Base-by-base conservation (phyloP, 2,888 invertebrate genomes). In the Hypena proboscidalis region DNA sequence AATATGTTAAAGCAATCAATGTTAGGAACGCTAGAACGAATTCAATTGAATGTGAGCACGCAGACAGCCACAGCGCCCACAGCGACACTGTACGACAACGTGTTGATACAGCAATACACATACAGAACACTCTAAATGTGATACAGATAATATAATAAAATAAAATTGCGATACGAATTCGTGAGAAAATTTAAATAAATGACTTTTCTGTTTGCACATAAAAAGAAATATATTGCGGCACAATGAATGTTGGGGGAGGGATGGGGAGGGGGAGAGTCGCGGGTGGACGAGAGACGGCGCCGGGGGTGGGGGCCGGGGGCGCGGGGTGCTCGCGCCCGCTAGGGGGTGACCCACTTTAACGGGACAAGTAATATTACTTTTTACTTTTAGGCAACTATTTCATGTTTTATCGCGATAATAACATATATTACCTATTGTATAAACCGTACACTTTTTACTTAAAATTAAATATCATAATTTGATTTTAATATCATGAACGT, bases 141-240 rank as follows among this genome's bases (percentile, higher is more conserved):
- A 87, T 87, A 87, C 83, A 86, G 88, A 89, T 89, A 89, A 89
- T 89, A 87, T 88, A 89, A 89, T 89, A 89, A 87, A 90, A 90
- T 88, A 85, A 90, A 90, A 90, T 90, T 90, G 89, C 89, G 81
- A 88, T 88, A 87, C 85, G 89, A 90, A 90, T 90, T 90, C 90
- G 90, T 90, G 90, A 90, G 90, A 90, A 90, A 90, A 89, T 90
- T 90, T 90, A 90, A 90, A 90, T 90, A 90, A 90, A 90, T 90
- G 89, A 89, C 90, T 90, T 90, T 90, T 90, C 90, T 90, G 90
- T 90, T 90, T 90, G 90, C 90, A 90, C 90, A 90, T 90, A 90
- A 90, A 90, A 90, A 90, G 89, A 90, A 90, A 90, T 90, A 90
- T 90, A 90, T 90, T 90, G 90, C 90, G 90, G 90, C 90, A 89